These are phyloP conservation scores for Serilophus lunatus DNA, from an alignment of 2,113 vertebrate species.

Conservation along the genomic window DNA sequence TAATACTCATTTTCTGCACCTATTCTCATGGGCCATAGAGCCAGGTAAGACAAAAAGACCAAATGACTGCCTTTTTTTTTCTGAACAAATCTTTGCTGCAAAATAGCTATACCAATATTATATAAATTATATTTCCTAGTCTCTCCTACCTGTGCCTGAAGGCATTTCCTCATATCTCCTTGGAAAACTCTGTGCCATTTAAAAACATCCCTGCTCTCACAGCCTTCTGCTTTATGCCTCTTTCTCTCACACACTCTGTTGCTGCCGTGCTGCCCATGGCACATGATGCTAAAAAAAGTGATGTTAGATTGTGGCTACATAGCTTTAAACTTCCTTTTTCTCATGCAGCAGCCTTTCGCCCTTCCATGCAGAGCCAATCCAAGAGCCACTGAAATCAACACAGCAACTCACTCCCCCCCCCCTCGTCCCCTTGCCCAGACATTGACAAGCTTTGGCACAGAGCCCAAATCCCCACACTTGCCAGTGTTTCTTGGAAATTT, in stretches of 20 bases:
- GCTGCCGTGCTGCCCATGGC: not conserved
- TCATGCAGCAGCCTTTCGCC: not conserved
- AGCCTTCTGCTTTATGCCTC: not conserved
- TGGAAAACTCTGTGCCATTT: not conserved
- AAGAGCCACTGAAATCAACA: not conserved
- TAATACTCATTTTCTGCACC: not conserved
- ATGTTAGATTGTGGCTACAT: not conserved
- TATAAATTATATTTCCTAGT: not conserved
- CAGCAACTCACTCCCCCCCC: not conserved
- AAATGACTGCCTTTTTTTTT: not conserved
- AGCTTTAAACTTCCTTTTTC: not conserved
- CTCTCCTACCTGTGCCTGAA: not conserved
- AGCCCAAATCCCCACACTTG: not conserved
- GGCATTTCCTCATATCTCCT: constrained; percentile 4
- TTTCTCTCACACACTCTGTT: not conserved
- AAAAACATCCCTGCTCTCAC: not conserved
- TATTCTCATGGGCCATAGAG: not conserved
- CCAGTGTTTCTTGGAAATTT: not conserved
- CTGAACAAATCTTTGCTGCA: not conserved
- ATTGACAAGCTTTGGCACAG: not conserved
- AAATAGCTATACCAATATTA: not conserved
- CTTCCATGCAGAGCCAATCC: not conserved
- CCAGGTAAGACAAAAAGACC: not conserved
- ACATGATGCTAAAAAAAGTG: not conserved
- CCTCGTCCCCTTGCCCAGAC: rapidly evolving